Conservation (phyloP, 2,113 vertebrate species). For the Syngnathoides biaculeatus region DNA sequence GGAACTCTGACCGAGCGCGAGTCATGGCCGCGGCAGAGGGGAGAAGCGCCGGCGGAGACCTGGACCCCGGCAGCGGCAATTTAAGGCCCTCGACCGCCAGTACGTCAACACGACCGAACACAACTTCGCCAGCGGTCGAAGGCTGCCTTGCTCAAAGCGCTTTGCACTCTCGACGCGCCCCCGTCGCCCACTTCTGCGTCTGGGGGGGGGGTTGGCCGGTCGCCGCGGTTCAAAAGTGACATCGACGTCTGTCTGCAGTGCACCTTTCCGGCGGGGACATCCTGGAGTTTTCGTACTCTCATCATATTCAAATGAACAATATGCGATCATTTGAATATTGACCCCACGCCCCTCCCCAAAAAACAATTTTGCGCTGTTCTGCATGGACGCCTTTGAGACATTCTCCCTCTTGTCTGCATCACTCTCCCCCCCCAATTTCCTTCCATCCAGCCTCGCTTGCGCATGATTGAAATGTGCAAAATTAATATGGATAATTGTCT, state of each 20-base stretch:
- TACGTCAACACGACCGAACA: constrained; percentile 72
- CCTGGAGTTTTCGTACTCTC: constrained; percentile 6
- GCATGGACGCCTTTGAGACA: too few relatives aligned
- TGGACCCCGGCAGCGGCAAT: constrained; percentile 85
- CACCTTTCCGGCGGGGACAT: constrained; percentile 27
- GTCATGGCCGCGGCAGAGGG: constrained; percentile 90
- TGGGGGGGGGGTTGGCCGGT: constrained; percentile 40
- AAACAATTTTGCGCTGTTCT: too few relatives aligned
- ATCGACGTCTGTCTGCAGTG: constrained; percentile 56
- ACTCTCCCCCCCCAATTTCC: too few relatives aligned
- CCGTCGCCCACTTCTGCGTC: constrained; percentile 44
- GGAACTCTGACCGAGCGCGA: constrained; percentile 56
- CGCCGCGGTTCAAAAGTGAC: constrained; percentile 71
- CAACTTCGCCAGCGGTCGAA: neutral
- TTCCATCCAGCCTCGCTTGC: too few relatives aligned
- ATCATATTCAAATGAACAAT: neutral
- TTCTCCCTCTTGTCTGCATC: too few relatives aligned
- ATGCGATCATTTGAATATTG: too few relatives aligned
- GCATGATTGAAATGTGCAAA: too few relatives aligned
- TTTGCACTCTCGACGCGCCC: neutral
- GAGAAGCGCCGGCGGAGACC: constrained; percentile 82
- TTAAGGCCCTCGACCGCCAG: constrained; percentile 91
- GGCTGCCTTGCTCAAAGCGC: constrained; percentile 54
- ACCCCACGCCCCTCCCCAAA: too few relatives aligned
- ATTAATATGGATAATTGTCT: too few relatives aligned